phyloP scores from a whole-genome alignment of 2,113 vertebrate species.

The Zingel zingel region DNA sequence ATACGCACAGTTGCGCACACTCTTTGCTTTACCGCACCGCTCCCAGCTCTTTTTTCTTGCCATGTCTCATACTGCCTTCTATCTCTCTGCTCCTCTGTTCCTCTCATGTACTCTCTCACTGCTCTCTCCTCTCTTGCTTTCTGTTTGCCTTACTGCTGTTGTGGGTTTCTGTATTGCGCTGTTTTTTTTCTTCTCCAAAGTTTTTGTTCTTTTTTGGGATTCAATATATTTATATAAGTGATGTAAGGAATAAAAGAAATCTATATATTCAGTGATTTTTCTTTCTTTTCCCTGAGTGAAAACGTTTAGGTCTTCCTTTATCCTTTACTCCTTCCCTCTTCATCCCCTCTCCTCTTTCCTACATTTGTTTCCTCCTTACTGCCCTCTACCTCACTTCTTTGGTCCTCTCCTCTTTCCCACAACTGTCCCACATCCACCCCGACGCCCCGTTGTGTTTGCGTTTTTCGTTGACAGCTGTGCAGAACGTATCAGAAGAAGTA shows the following conservation, averaged over 20 bases:
- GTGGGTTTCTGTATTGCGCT: slow-evolving; percentile 87
- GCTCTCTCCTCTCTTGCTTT: slow-evolving; percentile 80
- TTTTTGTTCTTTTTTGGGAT: slow-evolving; percentile 77
- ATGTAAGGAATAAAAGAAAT: slow-evolving; percentile 89
- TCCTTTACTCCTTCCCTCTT: slow-evolving; percentile 60
- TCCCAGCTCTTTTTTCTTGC: slow-evolving; percentile 41
- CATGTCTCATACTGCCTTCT: slow-evolving; percentile 59
- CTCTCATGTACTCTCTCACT: slow-evolving; percentile 63
- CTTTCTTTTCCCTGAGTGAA: slow-evolving; percentile 76
- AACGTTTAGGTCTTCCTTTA: slow-evolving; percentile 79
- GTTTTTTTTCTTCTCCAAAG: slow-evolving; percentile 71
- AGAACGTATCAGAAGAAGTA: slow-evolving; percentile 87
- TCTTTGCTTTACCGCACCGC: slow-evolving; percentile 38
- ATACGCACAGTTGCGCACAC: slow-evolving; percentile 70
- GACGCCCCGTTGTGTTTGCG: slow-evolving; percentile 80
- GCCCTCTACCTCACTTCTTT: slow-evolving; percentile 85
- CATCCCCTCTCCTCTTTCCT: slow-evolving; percentile 50
- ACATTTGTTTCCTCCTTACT: slow-evolving; percentile 63
- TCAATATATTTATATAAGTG: slow-evolving; percentile 90
- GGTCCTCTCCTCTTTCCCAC: slow-evolving; percentile 73
- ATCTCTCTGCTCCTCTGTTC: slow-evolving; percentile 47
- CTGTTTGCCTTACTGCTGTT: slow-evolving; percentile 88
- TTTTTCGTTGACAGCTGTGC: slow-evolving; percentile 86
- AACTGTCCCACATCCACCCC: slow-evolving; percentile 24
- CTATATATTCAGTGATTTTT: slow-evolving; percentile 89